Base-by-base conservation (phyloP, 2,888 invertebrate genomes). In the Pristionchus fissidentatus region DNA sequence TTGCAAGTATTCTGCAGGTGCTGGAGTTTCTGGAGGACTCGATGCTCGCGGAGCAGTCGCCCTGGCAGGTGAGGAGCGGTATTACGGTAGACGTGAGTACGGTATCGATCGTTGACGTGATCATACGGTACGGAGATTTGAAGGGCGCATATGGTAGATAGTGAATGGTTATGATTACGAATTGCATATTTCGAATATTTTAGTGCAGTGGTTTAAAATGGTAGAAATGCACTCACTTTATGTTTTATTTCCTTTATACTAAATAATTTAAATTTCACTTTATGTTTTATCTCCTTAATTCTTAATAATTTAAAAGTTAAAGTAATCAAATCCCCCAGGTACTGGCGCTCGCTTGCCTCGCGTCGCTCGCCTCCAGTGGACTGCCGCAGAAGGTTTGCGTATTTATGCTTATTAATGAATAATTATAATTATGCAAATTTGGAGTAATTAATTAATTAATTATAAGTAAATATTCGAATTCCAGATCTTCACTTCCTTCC, bases 401-500 rank as follows among this genome's bases (percentile, higher is more conserved):
- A 60, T 26, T 32, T 32, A 8, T 57, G 22, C 7, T 29, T n/a
- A 26, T 19, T 13, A 75, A 43, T 35, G 75, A 75, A 19, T 66
- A 26, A 10, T 35, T 66, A 19, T 1, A 35, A 75, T 5, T 13
- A 29, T 15, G 41, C 13, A 19, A 46, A 1, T 35, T 3, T 10
- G 0, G 41, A 73, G 19, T 73, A 52, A n/a, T 62, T 62, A 0
- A 62, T 62, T n/a, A 35, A 8, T 66, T 66, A 38, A 66, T 66
- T 43, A 52, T 73, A 60, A 88, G 88, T n/a, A 55, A 75, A 13
- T 46, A 10, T 32, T 89, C 26, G 83, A 86, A 38, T 57, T 80
- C 29, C 87, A 88, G 79, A 81, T 87, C 35, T 88, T 87, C 83
- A 84, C 85, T 29, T 85, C 86, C 2, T 87, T 92, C 55, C 86